Base-by-base conservation (phyloP, 1,140 invertebrate species). In the Mycetomoellerius zeteki region DNA sequence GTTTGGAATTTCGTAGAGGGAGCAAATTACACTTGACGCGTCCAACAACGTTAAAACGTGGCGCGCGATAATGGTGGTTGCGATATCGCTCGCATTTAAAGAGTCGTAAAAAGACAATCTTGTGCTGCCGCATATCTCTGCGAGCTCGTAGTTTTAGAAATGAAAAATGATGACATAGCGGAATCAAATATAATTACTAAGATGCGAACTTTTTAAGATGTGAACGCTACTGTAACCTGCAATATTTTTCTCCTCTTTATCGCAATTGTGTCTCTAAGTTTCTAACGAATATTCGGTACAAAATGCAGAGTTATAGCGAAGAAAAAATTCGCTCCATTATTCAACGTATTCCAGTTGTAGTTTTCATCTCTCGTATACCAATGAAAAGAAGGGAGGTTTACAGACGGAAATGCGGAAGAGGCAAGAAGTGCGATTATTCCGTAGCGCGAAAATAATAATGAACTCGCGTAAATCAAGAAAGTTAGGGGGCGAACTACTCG, bases 381-480 rank as follows among this genome's bases (percentile, higher is more conserved):
- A 14, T 7, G 54, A 33, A 33, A 43, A 71, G 64, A 10, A 37
- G 37, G 0, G 56, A 54, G 56, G 43, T 56, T 58, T 71, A 72
- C 47, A 77, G n/a, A 85, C 62, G 47, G 58, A 72, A 64, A 52
- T 54, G 24, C 65, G 87, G 60, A 56, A 73, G 86, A 86, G 54
- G 76, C 77, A 54, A 67, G 43, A 76, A 82, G 87, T 85, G 72
- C 90, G 93, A 94, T 94, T 94, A 92, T 94, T 92, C 91, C 87
- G 87, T 86, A 76, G 88, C 87, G 93, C 86, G 93, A 94, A 95
- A 94, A 95, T 94, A 94, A 94, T 95, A 94, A 95, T 94, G 93
- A 94, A 95, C 92, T 94, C 92, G 64, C 90, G 92, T 95, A 95
- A 95, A 95, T 95, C 93, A 94, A 87, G 89, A 93, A 95, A 95